phyloP scores from a whole-genome alignment of 2,888 invertebrate species.

The Ptycholaimellus sp. region DNA sequence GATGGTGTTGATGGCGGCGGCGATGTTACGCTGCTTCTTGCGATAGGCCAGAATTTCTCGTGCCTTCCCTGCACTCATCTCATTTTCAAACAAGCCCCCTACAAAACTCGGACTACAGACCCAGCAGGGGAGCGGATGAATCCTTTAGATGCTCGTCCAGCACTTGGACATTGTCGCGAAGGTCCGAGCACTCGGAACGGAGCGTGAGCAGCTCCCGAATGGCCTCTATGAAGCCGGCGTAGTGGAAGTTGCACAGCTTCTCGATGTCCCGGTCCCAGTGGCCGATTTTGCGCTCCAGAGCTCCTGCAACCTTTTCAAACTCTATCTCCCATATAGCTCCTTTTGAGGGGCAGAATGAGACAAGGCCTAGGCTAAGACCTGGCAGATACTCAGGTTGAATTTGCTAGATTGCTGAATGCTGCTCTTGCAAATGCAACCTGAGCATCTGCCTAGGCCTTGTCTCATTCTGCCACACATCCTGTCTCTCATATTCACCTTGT shows the following conservation, averaged over 20 bases:
- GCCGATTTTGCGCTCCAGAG: constrained; percentile 66
- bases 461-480: too few species aligned
- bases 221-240: constrained; percentile 95
- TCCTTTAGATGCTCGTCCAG: constrained; percentile 31
- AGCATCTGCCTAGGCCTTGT: too few species aligned
- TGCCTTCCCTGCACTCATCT: too few species aligned
- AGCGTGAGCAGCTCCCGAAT: constrained; percentile 73
- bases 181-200: constrained; percentile 61
- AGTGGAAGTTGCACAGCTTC: constrained; percentile 87
- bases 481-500: too few species aligned
- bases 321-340: too few species aligned
- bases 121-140: constrained; percentile 38
- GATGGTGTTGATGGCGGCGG: constrained; percentile 70
- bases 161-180: constrained; percentile 33
- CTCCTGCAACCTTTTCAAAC: constrained; percentile 58
- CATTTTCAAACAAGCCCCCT: too few species aligned
- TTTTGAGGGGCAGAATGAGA: too few species aligned
- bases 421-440: too few species aligned
- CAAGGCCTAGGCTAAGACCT: too few species aligned
- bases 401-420: too few species aligned
- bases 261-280: constrained; percentile 94
- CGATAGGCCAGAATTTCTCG: constrained; percentile 58
- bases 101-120: too few species aligned
- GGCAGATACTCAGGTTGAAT: too few species aligned
- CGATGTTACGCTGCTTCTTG: constrained; percentile 73